Evolutionary conservation across 2,797 vertebrate species (phyloP), one percentile per base, ranked within the genome.

Genomic region (Danio albolineatus): DNA sequence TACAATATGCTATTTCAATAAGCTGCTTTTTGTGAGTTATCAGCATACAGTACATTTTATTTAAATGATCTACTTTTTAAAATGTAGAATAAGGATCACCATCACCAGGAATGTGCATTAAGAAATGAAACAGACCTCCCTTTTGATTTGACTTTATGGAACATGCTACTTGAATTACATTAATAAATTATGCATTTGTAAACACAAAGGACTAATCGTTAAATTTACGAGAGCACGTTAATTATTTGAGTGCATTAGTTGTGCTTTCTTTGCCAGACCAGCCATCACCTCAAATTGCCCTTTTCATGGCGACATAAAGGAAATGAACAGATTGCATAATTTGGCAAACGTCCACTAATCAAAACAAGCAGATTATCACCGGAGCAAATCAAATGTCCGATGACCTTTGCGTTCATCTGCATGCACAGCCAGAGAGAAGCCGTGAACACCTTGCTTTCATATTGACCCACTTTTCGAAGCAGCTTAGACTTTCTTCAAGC

Each of bases 311-410:
- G 46, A 53, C 66, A 61, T 61, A 61, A 53, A 78, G 46, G 13
- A 78, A 71, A 70, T 21, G 66, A 78, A 78, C 76, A 71, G 66
- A 78, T 71, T 78, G 76, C 44, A 71, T 71, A 41, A 60, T 71
- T 71, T 70, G 66, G 66, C 56, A 41, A 14, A n/a, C 13, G 2
- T 70, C 76, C 76, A 41, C 41, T 51, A 70, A 61, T 61, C 46
- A 21, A 70, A 78, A 59, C 56, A 78, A 78, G 76, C 56, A 39
- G 62, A 80, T 80, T 66, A 80, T 73, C 70, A 73, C 39, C 73
- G 53, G 64, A 64, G 78, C 78, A 67, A 65, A 74, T 74, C 78
- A 67, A 74, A 80, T 57, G 72, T 59, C 61, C 74, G 36, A 41
- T 28, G 72, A 73, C 61, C 61, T 74, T 70, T 66, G 69, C 65